phyloP scores from a whole-genome alignment of 2,888 invertebrate species.

The Pristionchus arcanus region DNA sequence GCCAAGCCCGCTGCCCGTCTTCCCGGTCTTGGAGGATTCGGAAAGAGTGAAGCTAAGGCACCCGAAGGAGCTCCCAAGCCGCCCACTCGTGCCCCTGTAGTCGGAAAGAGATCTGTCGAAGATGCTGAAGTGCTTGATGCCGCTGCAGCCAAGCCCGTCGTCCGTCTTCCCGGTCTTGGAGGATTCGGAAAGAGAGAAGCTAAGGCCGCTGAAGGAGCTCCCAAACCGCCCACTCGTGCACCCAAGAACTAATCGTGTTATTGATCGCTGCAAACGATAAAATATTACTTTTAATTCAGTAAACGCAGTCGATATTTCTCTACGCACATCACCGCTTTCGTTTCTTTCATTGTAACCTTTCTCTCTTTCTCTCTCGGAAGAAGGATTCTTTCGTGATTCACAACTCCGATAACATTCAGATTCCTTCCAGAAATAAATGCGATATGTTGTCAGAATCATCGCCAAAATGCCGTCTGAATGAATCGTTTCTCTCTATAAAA shows the following conservation, averaged over 20 bases:
- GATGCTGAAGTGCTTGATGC: no score
- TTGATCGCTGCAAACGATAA: neutral
- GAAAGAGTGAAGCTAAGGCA: neutral
- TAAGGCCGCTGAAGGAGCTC: neutral
- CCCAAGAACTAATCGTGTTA: neutral
- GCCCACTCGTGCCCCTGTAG: neutral
- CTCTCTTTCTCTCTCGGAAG: neutral
- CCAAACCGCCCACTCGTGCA: neutral
- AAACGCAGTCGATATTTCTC: neutral
- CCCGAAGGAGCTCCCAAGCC: neutral
- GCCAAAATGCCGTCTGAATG: neutral
- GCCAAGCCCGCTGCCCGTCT: no score
- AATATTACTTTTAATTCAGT: neutral
- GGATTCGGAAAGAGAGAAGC: neutral
- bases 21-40: no score
- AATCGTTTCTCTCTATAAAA: conserved; percentile 7
- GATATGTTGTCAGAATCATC: neutral
- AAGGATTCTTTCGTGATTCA: neutral
- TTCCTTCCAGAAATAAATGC: neutral
- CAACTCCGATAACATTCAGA: neutral
- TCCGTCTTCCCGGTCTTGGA: no score
- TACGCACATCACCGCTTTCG: no score
- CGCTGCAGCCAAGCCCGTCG: no score
- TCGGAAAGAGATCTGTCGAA: no score
- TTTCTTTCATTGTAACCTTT: neutral